A percentile compares a stretch with the other conserved stretches of the same genome.
These are phyloP conservation scores for Arremon aurantiirostris DNA, from an alignment of 2,797 vertebrate genomes.

Conservation along the genomic window DNA sequence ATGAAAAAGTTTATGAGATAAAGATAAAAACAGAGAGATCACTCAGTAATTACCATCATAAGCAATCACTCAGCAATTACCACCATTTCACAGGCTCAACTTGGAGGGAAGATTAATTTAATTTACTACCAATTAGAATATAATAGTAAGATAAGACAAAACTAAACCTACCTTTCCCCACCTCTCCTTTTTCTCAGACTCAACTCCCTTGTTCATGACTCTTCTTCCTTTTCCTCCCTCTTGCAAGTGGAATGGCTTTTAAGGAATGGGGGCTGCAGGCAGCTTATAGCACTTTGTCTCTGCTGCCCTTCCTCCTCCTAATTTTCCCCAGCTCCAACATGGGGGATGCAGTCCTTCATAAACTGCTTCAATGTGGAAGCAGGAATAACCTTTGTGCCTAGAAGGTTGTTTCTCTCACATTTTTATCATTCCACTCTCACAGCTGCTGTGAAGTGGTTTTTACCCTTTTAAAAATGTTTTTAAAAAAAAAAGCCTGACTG, in stretches of 20 bases:
- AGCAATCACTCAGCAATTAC: neutral
- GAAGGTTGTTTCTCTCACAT: neutral
- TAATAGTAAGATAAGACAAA: neutral
- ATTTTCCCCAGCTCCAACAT: neutral
- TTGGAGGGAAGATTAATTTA: neutral
- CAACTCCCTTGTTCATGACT: neutral
- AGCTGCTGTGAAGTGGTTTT: neutral
- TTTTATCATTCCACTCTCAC: neutral
- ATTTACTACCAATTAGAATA: neutral
- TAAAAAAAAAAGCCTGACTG: neutral
- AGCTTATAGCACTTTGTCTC: neutral
- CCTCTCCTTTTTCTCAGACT: neutral
- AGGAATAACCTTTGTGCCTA: neutral
- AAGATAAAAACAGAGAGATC: neutral
- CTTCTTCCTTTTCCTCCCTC: neutral
- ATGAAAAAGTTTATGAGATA: neutral
- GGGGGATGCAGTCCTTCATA: neutral
- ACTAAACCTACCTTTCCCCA: neutral
- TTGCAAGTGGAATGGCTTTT: neutral
- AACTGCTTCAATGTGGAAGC: neutral
- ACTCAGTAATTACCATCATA: neutral
- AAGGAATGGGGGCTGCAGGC: neutral
- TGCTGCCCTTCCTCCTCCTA: neutral
- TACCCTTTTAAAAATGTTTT: neutral
- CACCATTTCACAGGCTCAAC: fast-evolving